Evolutionary conservation across 2,113 vertebrate genomes (phyloP).

Genomic region (Motacilla alba): DNA sequence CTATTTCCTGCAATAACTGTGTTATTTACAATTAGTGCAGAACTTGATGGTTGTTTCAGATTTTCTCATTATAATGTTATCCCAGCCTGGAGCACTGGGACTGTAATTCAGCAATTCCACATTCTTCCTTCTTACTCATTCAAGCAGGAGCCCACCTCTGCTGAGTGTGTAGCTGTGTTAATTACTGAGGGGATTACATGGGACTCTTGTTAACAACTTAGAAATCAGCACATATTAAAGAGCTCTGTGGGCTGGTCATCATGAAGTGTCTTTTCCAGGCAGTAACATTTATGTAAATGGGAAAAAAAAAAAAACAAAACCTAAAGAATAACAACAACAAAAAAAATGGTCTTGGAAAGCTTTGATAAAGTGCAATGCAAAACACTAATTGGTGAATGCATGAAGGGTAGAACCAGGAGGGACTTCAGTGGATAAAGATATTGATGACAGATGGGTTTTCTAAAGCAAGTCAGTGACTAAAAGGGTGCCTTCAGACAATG

Average conservation of each 20-base stretch:
- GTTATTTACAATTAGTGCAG: not conserved
- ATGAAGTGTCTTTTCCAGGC: not conserved
- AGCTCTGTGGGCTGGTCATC: not conserved
- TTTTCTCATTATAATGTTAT: not conserved
- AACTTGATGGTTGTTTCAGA: not conserved
- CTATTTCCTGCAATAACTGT: not conserved
- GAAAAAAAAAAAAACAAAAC: not conserved
- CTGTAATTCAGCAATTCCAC: not conserved
- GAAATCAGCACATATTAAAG: not conserved
- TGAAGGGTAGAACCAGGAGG: not conserved
- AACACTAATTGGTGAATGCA: not conserved
- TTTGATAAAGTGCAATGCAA: not conserved
- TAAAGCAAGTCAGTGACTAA: not conserved
- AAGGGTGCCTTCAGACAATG: not conserved
- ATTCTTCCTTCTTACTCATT: not conserved
- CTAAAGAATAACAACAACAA: not conserved
- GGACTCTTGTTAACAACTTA: not conserved
- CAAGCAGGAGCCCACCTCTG: not conserved
- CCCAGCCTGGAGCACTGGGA: not conserved
- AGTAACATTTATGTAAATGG: not conserved
- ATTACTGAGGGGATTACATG: not conserved
- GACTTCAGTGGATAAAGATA: not conserved
- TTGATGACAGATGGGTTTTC: not conserved
- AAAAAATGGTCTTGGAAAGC: not conserved
- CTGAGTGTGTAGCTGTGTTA: not conserved